Conservation (phyloP, 2,888 invertebrate species). For the Sarcophaga rosellei region DNA sequence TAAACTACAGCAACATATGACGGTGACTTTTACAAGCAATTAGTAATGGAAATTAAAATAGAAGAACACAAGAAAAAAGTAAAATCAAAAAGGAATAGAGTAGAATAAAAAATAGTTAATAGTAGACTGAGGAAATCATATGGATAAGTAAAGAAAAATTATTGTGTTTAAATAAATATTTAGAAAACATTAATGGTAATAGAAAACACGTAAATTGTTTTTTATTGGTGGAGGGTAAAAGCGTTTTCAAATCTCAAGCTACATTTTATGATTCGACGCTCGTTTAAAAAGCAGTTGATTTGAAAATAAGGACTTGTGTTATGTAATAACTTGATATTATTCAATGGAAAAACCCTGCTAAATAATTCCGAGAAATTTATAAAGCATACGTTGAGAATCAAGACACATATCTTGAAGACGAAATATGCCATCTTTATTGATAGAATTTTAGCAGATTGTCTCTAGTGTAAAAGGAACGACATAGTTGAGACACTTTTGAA, state of each 20-base stretch:
- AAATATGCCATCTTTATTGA: too few species aligned
- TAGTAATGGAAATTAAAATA: conserved; percentile 59
- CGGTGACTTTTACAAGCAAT: conserved; percentile 59
- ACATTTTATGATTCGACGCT: too few species aligned
- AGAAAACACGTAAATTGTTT: conserved; percentile 6
- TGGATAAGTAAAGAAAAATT: conserved; percentile 12
- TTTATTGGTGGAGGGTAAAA: not conserved
- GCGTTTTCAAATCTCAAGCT: not conserved
- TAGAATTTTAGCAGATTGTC: too few species aligned
- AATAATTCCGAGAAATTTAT: too few species aligned
- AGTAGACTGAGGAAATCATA: not conserved
- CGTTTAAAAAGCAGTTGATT: too few species aligned
- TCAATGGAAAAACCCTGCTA: too few species aligned
- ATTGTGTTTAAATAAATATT: conserved; percentile 58
- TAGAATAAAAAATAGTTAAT: not conserved
- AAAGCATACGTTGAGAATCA: too few species aligned
- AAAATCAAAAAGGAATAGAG: not conserved
- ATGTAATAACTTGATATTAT: too few species aligned
- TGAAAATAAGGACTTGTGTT: too few species aligned
- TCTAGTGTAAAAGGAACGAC: too few species aligned
- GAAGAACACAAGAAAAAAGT: not conserved
- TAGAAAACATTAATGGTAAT: conserved; percentile 47
- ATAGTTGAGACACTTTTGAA: too few species aligned
- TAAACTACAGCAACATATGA: conserved; percentile 33
- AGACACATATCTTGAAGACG: too few species aligned